Conservation (phyloP, 2,113 vertebrate genomes). For the Menura novaehollandiae region DNA sequence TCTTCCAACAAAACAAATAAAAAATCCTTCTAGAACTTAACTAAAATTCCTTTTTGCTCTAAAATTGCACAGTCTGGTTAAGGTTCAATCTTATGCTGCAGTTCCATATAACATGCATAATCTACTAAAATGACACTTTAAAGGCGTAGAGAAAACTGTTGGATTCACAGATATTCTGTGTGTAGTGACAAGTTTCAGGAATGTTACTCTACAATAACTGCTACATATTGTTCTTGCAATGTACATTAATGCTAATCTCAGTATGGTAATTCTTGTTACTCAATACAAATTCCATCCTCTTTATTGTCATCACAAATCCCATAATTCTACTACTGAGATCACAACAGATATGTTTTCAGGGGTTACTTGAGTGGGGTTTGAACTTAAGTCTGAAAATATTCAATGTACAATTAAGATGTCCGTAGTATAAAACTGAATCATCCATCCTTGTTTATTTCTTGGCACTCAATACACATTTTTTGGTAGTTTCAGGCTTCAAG, state of each 20-base stretch:
- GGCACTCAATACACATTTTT: not conserved
- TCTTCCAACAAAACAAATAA: not conserved
- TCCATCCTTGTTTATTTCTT: not conserved
- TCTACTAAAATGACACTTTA: not conserved
- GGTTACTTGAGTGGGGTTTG: not conserved
- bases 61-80: not conserved
- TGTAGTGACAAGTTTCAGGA: not conserved
- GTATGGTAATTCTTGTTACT: not conserved
- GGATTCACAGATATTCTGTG: not conserved
- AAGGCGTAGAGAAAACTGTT: not conserved
- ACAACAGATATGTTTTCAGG: not conserved
- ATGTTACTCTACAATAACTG: not conserved
- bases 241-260: not conserved
- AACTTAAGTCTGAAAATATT: not conserved
- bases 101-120: not conserved
- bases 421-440: not conserved
- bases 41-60: not conserved
- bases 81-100: not conserved
- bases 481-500: not conserved
- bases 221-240: not conserved
- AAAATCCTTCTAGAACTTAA: not conserved
- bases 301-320: not conserved
- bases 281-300: not conserved
- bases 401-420: not conserved
- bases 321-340: not conserved